A percentile compares a stretch with the other conserved stretches of the same genome.
These are phyloP conservation scores for Pipistrellus pipistrellus DNA, from an alignment of 2,797 vertebrate species.

Conservation along the genomic window DNA sequence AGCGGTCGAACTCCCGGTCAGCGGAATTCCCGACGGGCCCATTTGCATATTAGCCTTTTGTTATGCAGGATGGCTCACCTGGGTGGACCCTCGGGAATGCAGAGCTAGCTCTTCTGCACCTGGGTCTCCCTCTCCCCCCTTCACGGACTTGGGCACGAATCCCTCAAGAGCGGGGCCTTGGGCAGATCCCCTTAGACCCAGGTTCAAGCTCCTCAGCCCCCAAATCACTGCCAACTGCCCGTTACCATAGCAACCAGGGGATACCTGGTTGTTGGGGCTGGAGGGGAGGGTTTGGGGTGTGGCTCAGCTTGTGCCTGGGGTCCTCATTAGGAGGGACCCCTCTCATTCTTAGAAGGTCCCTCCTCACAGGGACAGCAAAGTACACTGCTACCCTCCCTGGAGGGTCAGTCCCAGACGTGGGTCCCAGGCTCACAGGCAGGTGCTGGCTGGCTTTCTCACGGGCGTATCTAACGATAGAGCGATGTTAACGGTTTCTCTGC, in stretches of 20 bases:
- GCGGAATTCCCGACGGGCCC: too few species aligned
- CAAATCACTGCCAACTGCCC: not conserved
- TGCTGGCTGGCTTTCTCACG: not conserved
- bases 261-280: not conserved
- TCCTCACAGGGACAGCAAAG: not conserved
- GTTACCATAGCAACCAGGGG: not conserved
- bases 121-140: too few species aligned
- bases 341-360: not conserved
- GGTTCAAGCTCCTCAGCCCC: not conserved
- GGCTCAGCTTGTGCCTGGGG: not conserved
- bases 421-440: accelerated
- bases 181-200: not conserved
- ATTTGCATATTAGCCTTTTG: too few species aligned
- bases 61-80: not conserved
- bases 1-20: too few species aligned
- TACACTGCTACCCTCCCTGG: not conserved
- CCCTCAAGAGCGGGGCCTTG: not conserved
- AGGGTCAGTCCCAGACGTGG: not conserved
- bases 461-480: not conserved
- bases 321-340: not conserved
- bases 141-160: not conserved
- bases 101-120: not conserved
- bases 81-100: not conserved
- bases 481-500: not conserved
- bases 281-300: accelerated